Evolutionary conservation across 2,797 vertebrate species (phyloP).

Genomic region (Limnodromus scolopaceus): DNA sequence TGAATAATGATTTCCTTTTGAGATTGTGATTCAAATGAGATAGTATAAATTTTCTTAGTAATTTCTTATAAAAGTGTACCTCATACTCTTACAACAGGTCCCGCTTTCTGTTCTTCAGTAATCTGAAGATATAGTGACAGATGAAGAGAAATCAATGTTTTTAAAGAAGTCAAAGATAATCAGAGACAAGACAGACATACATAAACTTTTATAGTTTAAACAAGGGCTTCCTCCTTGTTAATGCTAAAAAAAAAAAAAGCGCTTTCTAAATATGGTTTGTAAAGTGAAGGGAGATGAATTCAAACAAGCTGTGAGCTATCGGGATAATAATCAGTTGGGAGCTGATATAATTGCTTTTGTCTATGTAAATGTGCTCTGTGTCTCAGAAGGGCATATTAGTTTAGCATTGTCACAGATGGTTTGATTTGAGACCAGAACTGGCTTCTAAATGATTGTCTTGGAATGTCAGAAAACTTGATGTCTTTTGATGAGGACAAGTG

Average conservation of each 20-base stretch:
- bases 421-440: not conserved
- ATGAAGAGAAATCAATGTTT: not conserved
- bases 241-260: not conserved
- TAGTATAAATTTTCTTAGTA: not conserved
- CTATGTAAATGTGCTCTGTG: not conserved
- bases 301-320: not conserved
- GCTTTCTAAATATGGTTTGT: not conserved
- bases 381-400: not conserved
- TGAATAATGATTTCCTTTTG: not conserved
- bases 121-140: not conserved
- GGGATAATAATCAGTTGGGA: not conserved
- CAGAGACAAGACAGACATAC: not conserved
- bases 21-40: not conserved
- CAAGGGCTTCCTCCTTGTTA: not conserved
- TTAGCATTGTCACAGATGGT: not conserved
- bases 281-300: not conserved
- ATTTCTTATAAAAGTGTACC: not conserved
- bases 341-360: not conserved
- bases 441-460: not conserved
- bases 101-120: not conserved
- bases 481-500: not conserved
- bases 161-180: not conserved
- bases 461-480: accelerated
- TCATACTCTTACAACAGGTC: not conserved
- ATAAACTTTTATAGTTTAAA: not conserved